Conservation (phyloP, 2,113 vertebrate genomes). For the Litocranius walleri region DNA sequence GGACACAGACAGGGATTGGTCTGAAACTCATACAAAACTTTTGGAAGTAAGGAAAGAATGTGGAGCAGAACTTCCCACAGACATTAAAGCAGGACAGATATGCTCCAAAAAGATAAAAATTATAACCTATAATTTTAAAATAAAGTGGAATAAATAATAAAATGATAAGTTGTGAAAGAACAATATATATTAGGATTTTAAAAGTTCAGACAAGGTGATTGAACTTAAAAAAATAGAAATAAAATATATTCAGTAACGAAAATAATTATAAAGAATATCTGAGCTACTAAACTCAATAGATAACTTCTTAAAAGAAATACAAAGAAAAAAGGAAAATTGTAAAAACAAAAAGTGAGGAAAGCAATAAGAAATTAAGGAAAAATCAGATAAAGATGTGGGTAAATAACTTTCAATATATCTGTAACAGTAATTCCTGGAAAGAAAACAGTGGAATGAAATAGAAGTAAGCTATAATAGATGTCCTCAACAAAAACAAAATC, state of each 20-base stretch:
- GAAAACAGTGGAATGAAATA: not conserved
- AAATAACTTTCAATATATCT: not conserved
- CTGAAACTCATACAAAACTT: not conserved
- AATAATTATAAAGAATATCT: not conserved
- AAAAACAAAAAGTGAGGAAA: not conserved
- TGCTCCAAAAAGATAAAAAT: not conserved
- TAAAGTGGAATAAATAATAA: not conserved
- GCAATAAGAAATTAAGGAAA: not conserved
- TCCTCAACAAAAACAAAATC: not conserved
- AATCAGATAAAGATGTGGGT: not conserved
- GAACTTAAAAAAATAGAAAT: not conserved
- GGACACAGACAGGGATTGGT: not conserved
- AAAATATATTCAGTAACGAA: not conserved
- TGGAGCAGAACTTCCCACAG: not conserved
- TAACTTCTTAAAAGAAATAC: not conserved
- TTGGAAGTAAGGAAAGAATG: not conserved
- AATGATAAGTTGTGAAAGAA: not conserved
- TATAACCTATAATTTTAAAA: not conserved
- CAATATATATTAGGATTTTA: not conserved
- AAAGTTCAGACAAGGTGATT: not conserved
- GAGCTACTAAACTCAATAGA: not conserved
- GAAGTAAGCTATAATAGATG: not conserved
- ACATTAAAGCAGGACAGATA: not conserved
- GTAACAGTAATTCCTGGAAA: not conserved
- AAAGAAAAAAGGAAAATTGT: not conserved